Evolutionary conservation across 1,140 invertebrate genomes (phyloP).

Genomic region (Nebria ingens): DNA sequence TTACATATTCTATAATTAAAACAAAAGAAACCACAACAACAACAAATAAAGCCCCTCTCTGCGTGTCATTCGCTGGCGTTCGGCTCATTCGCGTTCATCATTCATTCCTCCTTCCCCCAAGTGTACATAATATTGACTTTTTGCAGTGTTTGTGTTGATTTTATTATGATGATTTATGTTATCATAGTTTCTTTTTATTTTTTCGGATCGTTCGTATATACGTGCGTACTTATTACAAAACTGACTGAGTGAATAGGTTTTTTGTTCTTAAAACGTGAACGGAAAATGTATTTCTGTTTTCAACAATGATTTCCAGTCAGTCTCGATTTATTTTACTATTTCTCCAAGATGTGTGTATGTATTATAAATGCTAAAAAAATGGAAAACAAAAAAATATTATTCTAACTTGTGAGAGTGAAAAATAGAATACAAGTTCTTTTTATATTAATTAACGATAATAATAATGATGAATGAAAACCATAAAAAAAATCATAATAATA

Average conservation of each 20-base stretch:
- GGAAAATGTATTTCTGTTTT: conserved; percentile 9
- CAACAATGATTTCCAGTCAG: background rate
- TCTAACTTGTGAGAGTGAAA: conserved; percentile 1
- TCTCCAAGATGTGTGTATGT: background rate
- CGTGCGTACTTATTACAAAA: conserved; percentile 20
- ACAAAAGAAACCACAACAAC: background rate
- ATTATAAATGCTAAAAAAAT: background rate
- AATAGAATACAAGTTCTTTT: background rate
- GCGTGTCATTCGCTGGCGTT: conserved; percentile 14
- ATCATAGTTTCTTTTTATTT: conserved; percentile 22
- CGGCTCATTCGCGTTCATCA: background rate
- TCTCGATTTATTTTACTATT: conserved; percentile 8
- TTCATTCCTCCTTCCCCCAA: conserved; percentile 6
- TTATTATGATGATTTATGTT: too few species aligned
- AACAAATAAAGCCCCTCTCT: conserved; percentile 13
- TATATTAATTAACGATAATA: too few species aligned
- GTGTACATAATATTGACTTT: conserved; percentile 18
- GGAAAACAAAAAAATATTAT: background rate
- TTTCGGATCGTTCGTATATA: conserved; percentile 16
- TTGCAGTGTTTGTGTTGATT: conserved; percentile 25
- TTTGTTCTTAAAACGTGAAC: too few species aligned
- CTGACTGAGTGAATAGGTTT: conserved; percentile 23
- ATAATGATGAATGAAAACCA: background rate
- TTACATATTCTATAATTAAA: background rate
- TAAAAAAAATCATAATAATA: background rate